Conservation (phyloP, 2,797 vertebrate genomes). For the Crotalus adamanteus region DNA sequence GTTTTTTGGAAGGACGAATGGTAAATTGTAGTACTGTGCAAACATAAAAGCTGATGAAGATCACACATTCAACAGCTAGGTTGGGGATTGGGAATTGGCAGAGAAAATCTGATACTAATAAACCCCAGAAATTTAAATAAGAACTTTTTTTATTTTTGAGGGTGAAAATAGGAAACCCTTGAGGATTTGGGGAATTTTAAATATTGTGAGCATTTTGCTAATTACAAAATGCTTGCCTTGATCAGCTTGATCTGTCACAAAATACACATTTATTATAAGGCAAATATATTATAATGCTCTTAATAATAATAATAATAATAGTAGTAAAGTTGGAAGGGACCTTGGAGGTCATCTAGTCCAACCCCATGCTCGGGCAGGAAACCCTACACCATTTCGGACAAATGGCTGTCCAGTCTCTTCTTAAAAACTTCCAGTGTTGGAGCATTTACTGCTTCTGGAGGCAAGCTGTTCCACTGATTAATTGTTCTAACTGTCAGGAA, state of each 20-base stretch:
- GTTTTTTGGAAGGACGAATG: background rate
- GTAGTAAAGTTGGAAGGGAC: too few relatives aligned
- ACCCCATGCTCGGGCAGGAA: too few relatives aligned
- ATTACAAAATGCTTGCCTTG: background rate
- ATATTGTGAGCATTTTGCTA: background rate
- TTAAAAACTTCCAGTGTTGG: too few relatives aligned
- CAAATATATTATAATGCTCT: background rate
- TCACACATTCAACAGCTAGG: background rate
- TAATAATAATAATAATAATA: too few relatives aligned
- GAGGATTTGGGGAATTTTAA: background rate
- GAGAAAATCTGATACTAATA: background rate
- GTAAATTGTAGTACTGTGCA: background rate
- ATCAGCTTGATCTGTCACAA: background rate
- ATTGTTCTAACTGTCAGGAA: too few relatives aligned
- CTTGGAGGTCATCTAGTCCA: too few relatives aligned
- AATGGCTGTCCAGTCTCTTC: too few relatives aligned
- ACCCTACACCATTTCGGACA: too few relatives aligned
- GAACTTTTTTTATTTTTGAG: background rate
- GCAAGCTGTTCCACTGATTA: too few relatives aligned
- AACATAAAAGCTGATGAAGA: background rate
- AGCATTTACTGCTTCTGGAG: too few relatives aligned
- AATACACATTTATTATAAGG: background rate
- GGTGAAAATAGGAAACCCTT: background rate
- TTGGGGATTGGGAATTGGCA: background rate
- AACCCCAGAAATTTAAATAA: too few relatives aligned